These are phyloP conservation scores for Lagopus leucura DNA, from an alignment of 2,113 vertebrate genomes.

Conservation along the genomic window DNA sequence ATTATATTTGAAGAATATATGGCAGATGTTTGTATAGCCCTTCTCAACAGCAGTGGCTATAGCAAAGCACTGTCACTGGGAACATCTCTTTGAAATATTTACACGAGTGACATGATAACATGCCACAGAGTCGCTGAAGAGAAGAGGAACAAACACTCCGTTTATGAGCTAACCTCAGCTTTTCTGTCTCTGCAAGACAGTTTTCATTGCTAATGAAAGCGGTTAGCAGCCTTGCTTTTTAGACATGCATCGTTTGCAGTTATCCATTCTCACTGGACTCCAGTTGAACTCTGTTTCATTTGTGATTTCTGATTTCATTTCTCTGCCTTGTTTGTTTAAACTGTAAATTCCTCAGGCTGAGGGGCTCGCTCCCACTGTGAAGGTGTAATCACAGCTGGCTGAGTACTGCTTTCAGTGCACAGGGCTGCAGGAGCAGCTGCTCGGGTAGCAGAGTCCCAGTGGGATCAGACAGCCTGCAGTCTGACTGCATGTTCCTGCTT, in stretches of 20 bases:
- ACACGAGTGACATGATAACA: not conserved
- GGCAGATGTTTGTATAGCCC: constrained; percentile 16
- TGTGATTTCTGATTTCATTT: not conserved
- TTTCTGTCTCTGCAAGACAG: not conserved
- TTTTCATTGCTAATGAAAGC: not conserved
- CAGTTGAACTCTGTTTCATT: not conserved
- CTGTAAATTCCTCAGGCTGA: not conserved
- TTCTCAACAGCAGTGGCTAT: not conserved
- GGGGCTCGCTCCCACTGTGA: not conserved
- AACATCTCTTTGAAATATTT: not conserved
- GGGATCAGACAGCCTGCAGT: not conserved
- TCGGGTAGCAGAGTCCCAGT: not conserved
- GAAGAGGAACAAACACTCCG: not conserved
- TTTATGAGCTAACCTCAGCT: not conserved
- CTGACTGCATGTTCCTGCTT: not conserved
- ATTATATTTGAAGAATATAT: not conserved
- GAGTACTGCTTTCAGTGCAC: accelerated
- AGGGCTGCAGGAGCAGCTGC: not conserved
- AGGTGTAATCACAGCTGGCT: not conserved
- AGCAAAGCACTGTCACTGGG: not conserved
- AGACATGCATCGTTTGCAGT: not conserved
- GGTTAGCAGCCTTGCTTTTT: not conserved
- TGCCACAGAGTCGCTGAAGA: not conserved
- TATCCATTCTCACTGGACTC: not conserved
- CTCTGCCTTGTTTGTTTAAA: not conserved